Evolutionary conservation across 2,113 vertebrate genomes (phyloP), one percentile per base, ranked within the genome.

Genomic region (Hippocampus zosterae): DNA sequence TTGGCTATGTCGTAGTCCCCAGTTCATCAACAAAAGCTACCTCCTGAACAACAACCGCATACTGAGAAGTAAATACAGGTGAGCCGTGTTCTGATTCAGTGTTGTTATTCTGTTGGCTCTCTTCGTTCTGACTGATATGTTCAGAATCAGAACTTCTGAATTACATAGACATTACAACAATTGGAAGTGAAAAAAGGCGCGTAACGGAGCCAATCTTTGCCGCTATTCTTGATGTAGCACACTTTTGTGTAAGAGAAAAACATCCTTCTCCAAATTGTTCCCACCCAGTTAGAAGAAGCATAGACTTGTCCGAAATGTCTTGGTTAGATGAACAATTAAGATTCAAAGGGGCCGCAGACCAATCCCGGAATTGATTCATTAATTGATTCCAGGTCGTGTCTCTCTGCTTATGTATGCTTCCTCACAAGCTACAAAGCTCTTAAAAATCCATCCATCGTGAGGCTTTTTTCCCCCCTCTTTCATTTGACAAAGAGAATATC

Each of bases 381-480:
- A 18, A 65, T 46, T 65, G 63, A 65, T 65, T 44, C 13, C 23
- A 11, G 42, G 23, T 13, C 15, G 6, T 46, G 63, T 46, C 23
- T 42, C 27, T 46, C 42, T 65, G 42, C 42, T 65, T 65, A 60
- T 60, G 62, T 65, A 65, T 46, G 42, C 42, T 65, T 46, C 42
- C 63, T 65, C n/a, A 65, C 63, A 65, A 25, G 61, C 21, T n/a
- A 23, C 61, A 41, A 42, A 64, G 42, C 63, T 65, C 42, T 64
- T 65, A 70, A 29, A 79, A 77, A 48, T 62, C 67, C 59, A 80
- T 77, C 74, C 41, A 57, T 77, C 46, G 13, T 46, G 16, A 8
- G 2, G 40, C 15, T 16, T 46, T 64, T 64, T 23, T 27, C 3
- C 23, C 16, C 7, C 23, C 42, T 27, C n/a, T 9, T 25, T 46